A percentile compares a stretch with the other conserved stretches of the same genome.
Evolutionary conservation across 2,113 vertebrate genomes (phyloP).

Genomic region (Sinosuthora webbiana): DNA sequence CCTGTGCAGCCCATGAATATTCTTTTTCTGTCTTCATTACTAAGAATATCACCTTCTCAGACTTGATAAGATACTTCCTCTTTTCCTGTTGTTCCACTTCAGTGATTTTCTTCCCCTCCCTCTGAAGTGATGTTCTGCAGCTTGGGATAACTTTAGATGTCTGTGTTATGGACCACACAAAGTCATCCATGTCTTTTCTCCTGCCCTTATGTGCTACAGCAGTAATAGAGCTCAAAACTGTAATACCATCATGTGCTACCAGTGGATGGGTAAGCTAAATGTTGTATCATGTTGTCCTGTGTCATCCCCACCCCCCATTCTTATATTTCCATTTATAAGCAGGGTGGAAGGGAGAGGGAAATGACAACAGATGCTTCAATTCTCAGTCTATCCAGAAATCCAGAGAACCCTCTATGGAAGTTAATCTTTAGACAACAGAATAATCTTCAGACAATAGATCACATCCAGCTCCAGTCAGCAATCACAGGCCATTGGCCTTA

Average conservation of each 20-base stretch:
- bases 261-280: not conserved
- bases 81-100: not conserved
- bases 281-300: not conserved
- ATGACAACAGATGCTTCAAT: not conserved
- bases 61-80: not conserved
- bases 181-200: not conserved
- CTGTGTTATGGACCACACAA: not conserved
- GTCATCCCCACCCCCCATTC: accelerated
- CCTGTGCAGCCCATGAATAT: not conserved
- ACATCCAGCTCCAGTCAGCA: not conserved
- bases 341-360: not conserved
- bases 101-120: not conserved
- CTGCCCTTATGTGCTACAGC: not conserved
- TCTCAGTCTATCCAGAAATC: not conserved
- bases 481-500: not conserved
- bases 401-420: not conserved
- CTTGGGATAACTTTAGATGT: not conserved
- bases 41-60: not conserved
- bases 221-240: not conserved
- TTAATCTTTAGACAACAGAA: not conserved
- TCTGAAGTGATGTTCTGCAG: not conserved
- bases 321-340: not conserved
- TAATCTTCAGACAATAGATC: too few relatives aligned
- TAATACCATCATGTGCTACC: not conserved
- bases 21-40: not conserved